Evolutionary conservation across 2,113 vertebrate genomes (phyloP).

Genomic region (Mystacornis crossleyi): DNA sequence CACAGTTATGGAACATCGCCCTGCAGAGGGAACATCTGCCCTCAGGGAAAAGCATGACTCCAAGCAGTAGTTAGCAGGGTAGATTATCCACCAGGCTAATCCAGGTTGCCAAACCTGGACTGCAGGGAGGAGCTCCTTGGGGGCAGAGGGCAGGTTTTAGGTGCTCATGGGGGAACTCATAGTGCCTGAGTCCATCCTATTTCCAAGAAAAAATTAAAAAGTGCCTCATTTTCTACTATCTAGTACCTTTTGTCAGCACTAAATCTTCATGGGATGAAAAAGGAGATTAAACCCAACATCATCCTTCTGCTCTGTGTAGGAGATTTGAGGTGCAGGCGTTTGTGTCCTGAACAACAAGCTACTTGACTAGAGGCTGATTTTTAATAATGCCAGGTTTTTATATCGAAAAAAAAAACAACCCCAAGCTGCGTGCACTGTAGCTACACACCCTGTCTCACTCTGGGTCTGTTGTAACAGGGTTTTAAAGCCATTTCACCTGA

Average conservation of each 20-base stretch:
- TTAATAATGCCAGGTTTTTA: slow-evolving; percentile 18
- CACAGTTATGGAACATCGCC: not conserved
- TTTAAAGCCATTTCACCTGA: slow-evolving; percentile 69
- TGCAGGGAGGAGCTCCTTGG: not conserved
- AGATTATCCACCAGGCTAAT: not conserved
- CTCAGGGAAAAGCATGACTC: not conserved
- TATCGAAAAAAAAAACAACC: not conserved
- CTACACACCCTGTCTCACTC: not conserved
- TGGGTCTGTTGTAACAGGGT: not conserved
- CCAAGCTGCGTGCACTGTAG: not conserved
- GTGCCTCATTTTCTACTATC: not conserved
- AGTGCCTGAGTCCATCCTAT: not conserved
- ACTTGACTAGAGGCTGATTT: not conserved
- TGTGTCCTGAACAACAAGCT: not conserved
- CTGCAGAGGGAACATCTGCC: not conserved
- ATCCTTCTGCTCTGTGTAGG: not conserved
- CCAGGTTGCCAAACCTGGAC: not conserved
- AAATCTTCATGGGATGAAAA: not conserved
- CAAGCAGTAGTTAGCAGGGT: not conserved
- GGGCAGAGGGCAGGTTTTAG: not conserved
- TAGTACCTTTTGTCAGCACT: not conserved
- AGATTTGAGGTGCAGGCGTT: not conserved
- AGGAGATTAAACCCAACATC: not conserved
- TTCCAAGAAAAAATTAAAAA: not conserved
- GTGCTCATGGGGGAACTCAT: not conserved